Evolutionary conservation across 2,888 invertebrate species (phyloP), one percentile per base, ranked within the genome.

Genomic region (Diarsia brunnea): DNA sequence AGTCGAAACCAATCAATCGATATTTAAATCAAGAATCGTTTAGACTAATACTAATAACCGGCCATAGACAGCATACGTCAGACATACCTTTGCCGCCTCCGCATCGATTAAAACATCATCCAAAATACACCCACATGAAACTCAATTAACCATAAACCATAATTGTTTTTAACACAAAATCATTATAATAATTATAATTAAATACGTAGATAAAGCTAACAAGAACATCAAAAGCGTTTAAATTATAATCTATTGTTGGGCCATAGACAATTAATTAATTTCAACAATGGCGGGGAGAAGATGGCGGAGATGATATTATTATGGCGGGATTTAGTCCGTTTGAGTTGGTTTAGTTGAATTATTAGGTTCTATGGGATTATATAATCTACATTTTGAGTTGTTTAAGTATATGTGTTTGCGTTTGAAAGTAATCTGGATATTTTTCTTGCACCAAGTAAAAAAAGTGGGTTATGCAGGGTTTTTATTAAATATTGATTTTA

Each of bases 211-310:
- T 82, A 83, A 83, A 63, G 55, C 76, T 43, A 7, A 66, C 77
- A 72, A 68, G 82, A 82, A 84, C 84, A 85, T 87, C 89, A 89
- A 89, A 88, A 84, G 87, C 85, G 69, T 43, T 81, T 76, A 79
- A 79, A 83, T 84, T 82, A 82, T 84, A 81, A 79, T 85, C 88
- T 84, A 89, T 88, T 83, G 86, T 85, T 76, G 73, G 71, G 76
- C 82, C 77, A 85, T 82, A 86, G 89, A 87, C 88, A 84, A 86
- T 89, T 90, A 89, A 90, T 90, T 90, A 90, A 90, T 85, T 86
- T 73, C 78, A 82, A 90, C 90, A 90, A 90, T 90, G 85, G 88
- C 76, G 81, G 24, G 63, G 82, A 84, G 78, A 79, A 84, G 87
- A 87, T 84, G 81, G 84, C 79, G 84, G 75, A 24, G 53, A 47